A percentile compares a stretch with the other conserved stretches of the same genome.
Evolutionary conservation across 2,888 invertebrate species (phyloP).

Genomic region (Halictus quadricinctus): DNA sequence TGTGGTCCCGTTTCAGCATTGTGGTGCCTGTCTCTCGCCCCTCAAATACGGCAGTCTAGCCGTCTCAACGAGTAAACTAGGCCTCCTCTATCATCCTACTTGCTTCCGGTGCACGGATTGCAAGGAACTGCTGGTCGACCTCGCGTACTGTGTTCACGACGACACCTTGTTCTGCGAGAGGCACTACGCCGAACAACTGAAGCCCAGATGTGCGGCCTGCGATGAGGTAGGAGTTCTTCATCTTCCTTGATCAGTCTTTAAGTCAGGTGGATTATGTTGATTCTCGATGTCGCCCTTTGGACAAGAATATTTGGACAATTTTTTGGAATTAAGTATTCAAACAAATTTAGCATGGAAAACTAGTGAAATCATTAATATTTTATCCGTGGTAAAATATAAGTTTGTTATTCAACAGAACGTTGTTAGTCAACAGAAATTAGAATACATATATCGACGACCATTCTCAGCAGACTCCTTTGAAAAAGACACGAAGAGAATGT

Average conservation of each 20-base stretch:
- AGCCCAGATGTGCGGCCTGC: slow-evolving; percentile 97
- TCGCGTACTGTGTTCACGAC: slow-evolving; percentile 97
- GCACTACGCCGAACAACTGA: slow-evolving; percentile 97
- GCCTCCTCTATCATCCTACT: slow-evolving; percentile 93
- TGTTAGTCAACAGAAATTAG: too few relatives aligned
- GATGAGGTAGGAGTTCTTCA: slow-evolving; percentile 92
- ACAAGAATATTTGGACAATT: neutral
- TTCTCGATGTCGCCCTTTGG: neutral
- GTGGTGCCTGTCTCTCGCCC: slow-evolving; percentile 91
- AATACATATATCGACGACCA: neutral
- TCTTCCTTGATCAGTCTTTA: neutral
- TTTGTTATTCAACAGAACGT: too few relatives aligned
- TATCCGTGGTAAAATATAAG: neutral
- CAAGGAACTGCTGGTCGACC: slow-evolving; percentile 96
- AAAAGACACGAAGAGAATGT: neutral
- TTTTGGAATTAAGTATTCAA: neutral
- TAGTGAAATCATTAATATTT: neutral
- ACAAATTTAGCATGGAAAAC: neutral
- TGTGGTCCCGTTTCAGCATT: slow-evolving; percentile 85
- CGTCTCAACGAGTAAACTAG: slow-evolving; percentile 92
- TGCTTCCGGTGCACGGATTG: slow-evolving; percentile 96
- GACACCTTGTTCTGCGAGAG: slow-evolving; percentile 95
- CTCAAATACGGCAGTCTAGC: slow-evolving; percentile 92
- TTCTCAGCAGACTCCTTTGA: neutral
- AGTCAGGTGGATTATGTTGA: neutral